Evolutionary conservation across 2,113 vertebrate species (phyloP).

Genomic region (Ifrita kowaldi): DNA sequence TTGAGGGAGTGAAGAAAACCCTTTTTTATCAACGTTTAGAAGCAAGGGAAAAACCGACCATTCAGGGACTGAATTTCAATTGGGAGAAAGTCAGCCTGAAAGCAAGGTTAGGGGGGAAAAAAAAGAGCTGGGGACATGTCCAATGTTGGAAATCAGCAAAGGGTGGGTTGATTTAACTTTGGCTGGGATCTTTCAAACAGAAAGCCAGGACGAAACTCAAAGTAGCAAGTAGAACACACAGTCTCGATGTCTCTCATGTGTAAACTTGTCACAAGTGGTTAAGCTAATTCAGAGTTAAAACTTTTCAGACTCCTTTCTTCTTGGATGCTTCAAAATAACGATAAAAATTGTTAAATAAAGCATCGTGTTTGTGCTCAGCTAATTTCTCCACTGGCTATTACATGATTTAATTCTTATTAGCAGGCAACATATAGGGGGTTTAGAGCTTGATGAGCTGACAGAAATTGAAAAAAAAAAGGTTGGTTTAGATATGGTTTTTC

Average conservation of each 20-base stretch:
- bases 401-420: neutral
- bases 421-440: neutral
- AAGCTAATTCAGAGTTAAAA: slow-evolving; percentile 72
- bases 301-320: slow-evolving; percentile 48
- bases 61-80: slow-evolving; percentile 95
- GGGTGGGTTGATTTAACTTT: slow-evolving; percentile 83
- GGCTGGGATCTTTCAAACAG: slow-evolving; percentile 73
- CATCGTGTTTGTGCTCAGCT: neutral
- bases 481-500: neutral
- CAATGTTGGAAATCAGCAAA: slow-evolving; percentile 84
- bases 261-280: slow-evolving; percentile 74
- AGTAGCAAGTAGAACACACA: slow-evolving; percentile 62
- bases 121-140: slow-evolving; percentile 78
- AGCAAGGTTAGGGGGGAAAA: slow-evolving; percentile 73
- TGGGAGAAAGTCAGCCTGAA: slow-evolving; percentile 95
- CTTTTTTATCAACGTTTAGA: slow-evolving; percentile 95
- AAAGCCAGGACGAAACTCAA: slow-evolving; percentile 67
- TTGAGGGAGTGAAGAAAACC: slow-evolving; percentile 96
- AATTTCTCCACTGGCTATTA: neutral
- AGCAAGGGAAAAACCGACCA: slow-evolving; percentile 88
- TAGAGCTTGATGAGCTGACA: neutral
- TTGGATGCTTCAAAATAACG: neutral
- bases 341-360: neutral
- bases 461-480: neutral
- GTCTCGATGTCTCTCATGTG: slow-evolving; percentile 60